phyloP scores from a whole-genome alignment of 1,140 invertebrate species.

The Mamestra configurata region DNA sequence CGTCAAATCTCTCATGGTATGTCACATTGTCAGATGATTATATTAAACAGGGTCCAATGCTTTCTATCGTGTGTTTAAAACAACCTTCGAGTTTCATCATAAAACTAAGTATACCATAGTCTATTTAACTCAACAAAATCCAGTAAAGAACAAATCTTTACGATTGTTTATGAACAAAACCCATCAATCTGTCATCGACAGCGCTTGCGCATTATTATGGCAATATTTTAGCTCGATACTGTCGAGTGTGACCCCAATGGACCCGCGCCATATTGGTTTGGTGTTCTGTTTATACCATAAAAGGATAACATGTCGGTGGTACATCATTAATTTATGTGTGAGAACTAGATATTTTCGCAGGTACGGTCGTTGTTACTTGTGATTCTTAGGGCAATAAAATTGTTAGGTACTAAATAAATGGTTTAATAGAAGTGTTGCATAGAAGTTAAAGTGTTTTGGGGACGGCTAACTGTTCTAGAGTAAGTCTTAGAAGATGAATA shows the following conservation, averaged over 20 bases:
- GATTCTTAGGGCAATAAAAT: too few relatives aligned
- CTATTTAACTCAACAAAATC: not conserved
- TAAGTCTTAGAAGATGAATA: too few relatives aligned
- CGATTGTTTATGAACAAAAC: not conserved
- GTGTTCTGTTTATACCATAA: not conserved
- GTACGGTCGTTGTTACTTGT: too few relatives aligned
- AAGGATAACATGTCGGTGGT: not conserved
- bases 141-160: not conserved
- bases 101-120: not conserved
- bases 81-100: not conserved
- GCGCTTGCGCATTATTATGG: not conserved
- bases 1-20: too few relatives aligned
- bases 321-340: not conserved
- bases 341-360: conserved; percentile 5
- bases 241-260: conserved; percentile 16
- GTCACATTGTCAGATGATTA: too few relatives aligned
- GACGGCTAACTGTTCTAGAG: too few relatives aligned
- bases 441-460: too few relatives aligned
- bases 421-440: too few relatives aligned
- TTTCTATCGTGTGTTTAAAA: too few relatives aligned
- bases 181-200: conserved; percentile 1
- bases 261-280: not conserved
- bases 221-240: conserved; percentile 12
- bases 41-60: too few relatives aligned
- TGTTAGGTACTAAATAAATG: too few relatives aligned